Evolutionary conservation across 2,888 invertebrate species (phyloP).

Genomic region (Pomacea canaliculata): DNA sequence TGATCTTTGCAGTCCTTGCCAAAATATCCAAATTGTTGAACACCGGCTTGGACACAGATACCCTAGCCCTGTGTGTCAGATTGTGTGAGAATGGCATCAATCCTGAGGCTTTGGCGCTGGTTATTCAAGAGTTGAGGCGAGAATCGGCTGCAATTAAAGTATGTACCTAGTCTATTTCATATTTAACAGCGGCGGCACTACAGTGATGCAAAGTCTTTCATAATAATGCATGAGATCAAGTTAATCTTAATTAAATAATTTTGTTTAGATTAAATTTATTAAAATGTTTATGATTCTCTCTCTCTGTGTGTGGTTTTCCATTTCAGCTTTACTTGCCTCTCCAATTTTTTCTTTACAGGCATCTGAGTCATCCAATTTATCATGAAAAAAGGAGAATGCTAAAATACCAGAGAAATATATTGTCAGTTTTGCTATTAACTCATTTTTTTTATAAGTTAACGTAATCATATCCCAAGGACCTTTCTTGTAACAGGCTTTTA

Average conservation of each 20-base stretch:
- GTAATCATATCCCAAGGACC: too few relatives aligned
- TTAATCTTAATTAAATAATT: background rate
- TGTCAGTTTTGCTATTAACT: too few relatives aligned
- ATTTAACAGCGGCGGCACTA: background rate
- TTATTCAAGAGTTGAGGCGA: conserved; percentile 81
- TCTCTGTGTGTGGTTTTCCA: too few relatives aligned
- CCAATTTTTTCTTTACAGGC: too few relatives aligned
- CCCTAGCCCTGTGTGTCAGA: conserved; percentile 81
- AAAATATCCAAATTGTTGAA: conserved; percentile 84
- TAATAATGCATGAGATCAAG: background rate
- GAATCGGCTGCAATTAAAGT: conserved; percentile 70
- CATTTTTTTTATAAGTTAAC: too few relatives aligned
- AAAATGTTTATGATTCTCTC: background rate
- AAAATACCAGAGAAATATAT: too few relatives aligned
- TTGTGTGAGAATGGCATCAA: conserved; percentile 86
- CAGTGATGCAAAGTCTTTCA: background rate
- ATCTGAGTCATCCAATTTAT: too few relatives aligned
- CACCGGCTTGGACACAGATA: conserved; percentile 83
- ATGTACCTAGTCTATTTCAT: background rate
- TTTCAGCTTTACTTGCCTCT: background rate
- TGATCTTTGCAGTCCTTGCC: conserved; percentile 56
- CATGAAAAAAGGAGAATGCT: too few relatives aligned
- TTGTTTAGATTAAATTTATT: background rate
- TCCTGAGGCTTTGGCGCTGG: conserved; percentile 82
- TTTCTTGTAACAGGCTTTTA: too few relatives aligned